Evolutionary conservation across 2,888 invertebrate species (phyloP).

Genomic region (Asteroscopus sphinx): DNA sequence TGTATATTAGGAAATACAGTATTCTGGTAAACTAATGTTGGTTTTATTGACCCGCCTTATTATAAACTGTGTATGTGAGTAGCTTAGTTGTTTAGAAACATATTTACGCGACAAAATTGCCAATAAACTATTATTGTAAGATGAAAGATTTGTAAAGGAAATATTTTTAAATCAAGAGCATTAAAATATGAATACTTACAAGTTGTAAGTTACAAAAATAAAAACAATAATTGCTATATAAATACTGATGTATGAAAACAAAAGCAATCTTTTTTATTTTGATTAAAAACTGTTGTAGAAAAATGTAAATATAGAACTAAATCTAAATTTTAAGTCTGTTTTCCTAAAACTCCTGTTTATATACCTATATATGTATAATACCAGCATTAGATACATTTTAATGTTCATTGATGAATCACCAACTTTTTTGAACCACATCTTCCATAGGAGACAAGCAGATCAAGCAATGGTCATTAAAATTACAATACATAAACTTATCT

Average conservation of each 20-base stretch:
- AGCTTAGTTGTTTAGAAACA: conserved; percentile 26
- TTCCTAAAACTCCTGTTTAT: conserved; percentile 5
- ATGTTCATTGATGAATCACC: conserved; percentile 1
- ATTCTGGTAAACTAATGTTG: conserved; percentile 72
- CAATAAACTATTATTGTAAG: conserved; percentile 32
- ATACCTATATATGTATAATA: neutral
- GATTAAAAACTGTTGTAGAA: conserved; percentile 33
- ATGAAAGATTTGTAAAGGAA: conserved; percentile 29
- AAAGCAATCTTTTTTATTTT: conserved; percentile 40
- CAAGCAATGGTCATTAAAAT: conserved; percentile 3
- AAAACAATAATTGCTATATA: conserved; percentile 9
- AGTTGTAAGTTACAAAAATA: neutral
- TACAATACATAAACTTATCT: too few species aligned
- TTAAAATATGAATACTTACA: conserved; percentile 6
- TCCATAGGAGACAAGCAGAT: neutral
- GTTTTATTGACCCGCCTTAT: conserved; percentile 57
- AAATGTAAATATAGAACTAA: conserved; percentile 39
- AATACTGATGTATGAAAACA: conserved; percentile 27
- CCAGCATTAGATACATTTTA: neutral
- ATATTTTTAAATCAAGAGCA: conserved; percentile 15
- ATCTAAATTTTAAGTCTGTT: conserved; percentile 26
- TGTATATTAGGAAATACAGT: conserved; percentile 84
- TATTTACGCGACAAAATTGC: conserved; percentile 42
- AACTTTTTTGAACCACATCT: neutral
- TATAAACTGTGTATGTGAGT: conserved; percentile 37